These are phyloP conservation scores for Pissodes strobi DNA, from an alignment of 1,140 invertebrate species.

Conservation along the genomic window DNA sequence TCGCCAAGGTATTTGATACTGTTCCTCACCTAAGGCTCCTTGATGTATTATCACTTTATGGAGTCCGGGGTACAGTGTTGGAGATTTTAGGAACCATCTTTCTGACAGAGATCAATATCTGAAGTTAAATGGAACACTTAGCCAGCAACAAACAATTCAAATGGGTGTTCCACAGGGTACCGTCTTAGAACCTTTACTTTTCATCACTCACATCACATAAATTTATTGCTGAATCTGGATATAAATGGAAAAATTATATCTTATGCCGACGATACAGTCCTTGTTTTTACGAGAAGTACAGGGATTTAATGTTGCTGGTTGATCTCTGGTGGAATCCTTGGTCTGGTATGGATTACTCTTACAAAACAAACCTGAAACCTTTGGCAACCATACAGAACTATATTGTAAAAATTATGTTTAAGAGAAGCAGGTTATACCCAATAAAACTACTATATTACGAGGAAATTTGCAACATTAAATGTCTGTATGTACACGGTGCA, in stretches of 20 bases:
- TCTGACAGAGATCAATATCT: not conserved
- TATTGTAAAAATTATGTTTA: not conserved
- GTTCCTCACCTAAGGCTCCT: not conserved
- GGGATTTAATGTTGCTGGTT: not conserved
- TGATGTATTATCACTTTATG: not conserved
- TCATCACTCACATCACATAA: not conserved
- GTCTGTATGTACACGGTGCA: not conserved
- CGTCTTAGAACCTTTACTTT: not conserved
- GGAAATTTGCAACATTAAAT: not conserved
- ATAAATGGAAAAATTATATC: not conserved
- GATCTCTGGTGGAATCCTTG: not conserved
- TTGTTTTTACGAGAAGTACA: not conserved
- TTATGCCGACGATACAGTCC: too few species aligned
- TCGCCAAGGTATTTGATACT: not conserved
- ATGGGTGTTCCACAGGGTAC: too few species aligned
- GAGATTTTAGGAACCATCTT: slow-evolving; percentile 3
- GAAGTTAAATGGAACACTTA: slow-evolving; percentile 3
- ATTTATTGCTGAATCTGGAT: not conserved
- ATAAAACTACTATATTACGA: not conserved
- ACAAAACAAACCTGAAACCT: not conserved
- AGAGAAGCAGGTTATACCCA: too few species aligned
- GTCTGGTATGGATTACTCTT: not conserved
- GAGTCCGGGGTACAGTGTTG: not conserved
- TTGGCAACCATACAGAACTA: not conserved
- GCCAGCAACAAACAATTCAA: not conserved